These are phyloP conservation scores for Tauraco hartlaubi DNA, from an alignment of 2,797 vertebrate genomes.

Conservation along the genomic window DNA sequence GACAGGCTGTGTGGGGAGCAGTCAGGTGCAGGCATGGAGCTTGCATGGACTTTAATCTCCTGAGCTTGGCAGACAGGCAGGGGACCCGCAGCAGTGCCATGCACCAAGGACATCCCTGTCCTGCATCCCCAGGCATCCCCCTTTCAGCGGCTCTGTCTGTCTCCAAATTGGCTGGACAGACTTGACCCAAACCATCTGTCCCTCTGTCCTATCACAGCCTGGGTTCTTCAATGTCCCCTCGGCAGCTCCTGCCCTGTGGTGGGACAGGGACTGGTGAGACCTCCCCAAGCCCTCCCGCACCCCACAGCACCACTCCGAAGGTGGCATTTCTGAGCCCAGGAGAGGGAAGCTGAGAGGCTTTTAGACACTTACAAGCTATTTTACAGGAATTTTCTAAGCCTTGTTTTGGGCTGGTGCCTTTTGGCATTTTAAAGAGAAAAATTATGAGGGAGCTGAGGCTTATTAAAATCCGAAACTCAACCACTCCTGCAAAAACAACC, in stretches of 20 bases:
- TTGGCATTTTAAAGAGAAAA: slow-evolving; percentile 58
- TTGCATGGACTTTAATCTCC: neutral
- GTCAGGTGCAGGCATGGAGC: accelerated
- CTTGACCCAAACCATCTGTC: neutral
- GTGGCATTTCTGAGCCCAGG: neutral
- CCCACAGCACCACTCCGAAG: accelerated
- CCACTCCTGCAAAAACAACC: slow-evolving; percentile 51
- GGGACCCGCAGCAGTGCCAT: neutral
- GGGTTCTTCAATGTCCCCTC: accelerated
- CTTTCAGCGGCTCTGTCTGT: neutral
- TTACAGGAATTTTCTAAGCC: slow-evolving; percentile 46
- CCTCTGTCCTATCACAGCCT: neutral
- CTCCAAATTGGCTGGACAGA: neutral
- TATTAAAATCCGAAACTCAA: slow-evolving; percentile 54
- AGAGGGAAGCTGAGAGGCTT: neutral
- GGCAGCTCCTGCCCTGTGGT: neutral
- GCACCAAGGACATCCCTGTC: neutral
- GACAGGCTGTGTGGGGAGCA: neutral
- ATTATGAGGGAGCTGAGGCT: slow-evolving; percentile 26
- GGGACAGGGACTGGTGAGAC: neutral
- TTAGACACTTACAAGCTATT: slow-evolving; percentile 38
- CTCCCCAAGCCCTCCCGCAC: neutral
- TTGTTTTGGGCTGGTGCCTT: slow-evolving; percentile 54
- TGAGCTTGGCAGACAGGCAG: neutral
- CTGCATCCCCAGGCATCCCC: neutral